Percentiles rank a stretch among this genome's conserved stretches.
Evolutionary conservation across 1,140 invertebrate species (phyloP).

Genomic region (Lethocerus indicus): DNA sequence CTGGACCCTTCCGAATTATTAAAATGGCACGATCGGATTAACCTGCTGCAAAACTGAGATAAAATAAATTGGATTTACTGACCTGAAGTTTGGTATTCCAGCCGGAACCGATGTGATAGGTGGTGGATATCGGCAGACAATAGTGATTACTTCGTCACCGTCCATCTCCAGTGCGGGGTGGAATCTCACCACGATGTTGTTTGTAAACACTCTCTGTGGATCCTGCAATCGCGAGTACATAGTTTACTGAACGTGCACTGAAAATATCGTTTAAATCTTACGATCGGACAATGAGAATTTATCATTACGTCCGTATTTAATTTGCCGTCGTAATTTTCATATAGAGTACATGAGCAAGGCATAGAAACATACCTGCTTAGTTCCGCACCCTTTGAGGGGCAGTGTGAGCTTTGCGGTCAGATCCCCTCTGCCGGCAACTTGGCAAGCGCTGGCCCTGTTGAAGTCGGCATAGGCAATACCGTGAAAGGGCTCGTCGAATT

Average conservation of each 20-base stretch:
- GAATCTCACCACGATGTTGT: conserved; percentile 86
- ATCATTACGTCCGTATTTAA: no score
- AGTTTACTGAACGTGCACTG: no score
- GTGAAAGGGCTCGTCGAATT: conserved; percentile 81
- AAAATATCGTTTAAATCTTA: no score
- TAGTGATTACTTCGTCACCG: conserved; percentile 88
- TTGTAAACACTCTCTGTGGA: conserved; percentile 82
- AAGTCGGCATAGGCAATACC: conserved; percentile 84
- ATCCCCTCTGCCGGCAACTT: conserved; percentile 66
- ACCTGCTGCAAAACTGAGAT: no score
- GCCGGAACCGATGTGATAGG: conserved; percentile 59
- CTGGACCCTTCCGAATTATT: no score
- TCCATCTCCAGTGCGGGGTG: conserved; percentile 84
- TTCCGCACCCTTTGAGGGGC: conserved; percentile 87
- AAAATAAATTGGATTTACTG: conserved; percentile 30
- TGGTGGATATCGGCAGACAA: conserved; percentile 84
- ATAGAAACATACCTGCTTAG: conserved; percentile 48
- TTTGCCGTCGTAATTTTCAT: no score
- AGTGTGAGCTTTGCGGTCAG: conserved; percentile 65
- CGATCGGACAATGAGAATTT: no score
- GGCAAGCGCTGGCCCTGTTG: conserved; percentile 78
- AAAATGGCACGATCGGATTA: no score
- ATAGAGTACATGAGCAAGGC: not conserved
- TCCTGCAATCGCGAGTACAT: conserved; percentile 37
- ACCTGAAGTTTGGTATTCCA: conserved; percentile 38